Conservation (phyloP, 2,113 vertebrate genomes). For the Ctenomys sociabilis region DNA sequence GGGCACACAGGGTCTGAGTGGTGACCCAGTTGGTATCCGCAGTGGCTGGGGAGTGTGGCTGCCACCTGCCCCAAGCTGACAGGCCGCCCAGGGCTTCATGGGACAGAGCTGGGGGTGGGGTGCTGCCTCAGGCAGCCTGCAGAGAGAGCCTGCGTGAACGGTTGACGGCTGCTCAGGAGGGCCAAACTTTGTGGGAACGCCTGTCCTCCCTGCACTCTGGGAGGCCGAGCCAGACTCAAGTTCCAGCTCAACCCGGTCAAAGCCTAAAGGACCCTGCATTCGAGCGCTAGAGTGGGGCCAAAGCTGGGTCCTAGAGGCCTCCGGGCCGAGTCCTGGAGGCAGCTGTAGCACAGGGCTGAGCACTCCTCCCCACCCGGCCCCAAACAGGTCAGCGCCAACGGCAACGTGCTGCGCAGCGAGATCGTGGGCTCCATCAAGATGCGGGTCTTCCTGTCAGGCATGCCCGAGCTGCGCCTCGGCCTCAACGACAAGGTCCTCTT, state of each 20-base stretch:
- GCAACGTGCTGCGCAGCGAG: slow-evolving; percentile 96
- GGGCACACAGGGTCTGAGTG: neutral
- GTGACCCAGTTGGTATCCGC: too few relatives aligned
- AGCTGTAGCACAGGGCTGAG: neutral
- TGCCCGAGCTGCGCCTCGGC: slow-evolving; percentile 97
- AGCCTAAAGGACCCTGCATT: neutral
- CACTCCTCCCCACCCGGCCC: rapidly evolving
- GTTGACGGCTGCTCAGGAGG: neutral
- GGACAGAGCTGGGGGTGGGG: neutral
- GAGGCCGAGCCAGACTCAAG: neutral
- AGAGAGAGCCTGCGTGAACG: neutral
- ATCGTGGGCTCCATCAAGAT: slow-evolving; percentile 99
- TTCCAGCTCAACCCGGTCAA: neutral
- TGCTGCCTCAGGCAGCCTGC: neutral
- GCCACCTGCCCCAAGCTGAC: neutral
- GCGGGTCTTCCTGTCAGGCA: slow-evolving; percentile 98
- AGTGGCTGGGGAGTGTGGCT: neutral
- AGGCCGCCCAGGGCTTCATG: neutral
- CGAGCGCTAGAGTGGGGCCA: neutral
- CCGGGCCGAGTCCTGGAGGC: neutral
- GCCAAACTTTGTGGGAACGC: neutral
- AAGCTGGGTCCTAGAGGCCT: too few relatives aligned
- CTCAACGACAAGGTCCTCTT: slow-evolving; percentile 99
- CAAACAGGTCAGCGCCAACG: slow-evolving; percentile 95
- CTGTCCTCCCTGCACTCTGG: neutral